Conservation (phyloP, 2,797 vertebrate genomes). For the Sebastolobus altivelis region DNA sequence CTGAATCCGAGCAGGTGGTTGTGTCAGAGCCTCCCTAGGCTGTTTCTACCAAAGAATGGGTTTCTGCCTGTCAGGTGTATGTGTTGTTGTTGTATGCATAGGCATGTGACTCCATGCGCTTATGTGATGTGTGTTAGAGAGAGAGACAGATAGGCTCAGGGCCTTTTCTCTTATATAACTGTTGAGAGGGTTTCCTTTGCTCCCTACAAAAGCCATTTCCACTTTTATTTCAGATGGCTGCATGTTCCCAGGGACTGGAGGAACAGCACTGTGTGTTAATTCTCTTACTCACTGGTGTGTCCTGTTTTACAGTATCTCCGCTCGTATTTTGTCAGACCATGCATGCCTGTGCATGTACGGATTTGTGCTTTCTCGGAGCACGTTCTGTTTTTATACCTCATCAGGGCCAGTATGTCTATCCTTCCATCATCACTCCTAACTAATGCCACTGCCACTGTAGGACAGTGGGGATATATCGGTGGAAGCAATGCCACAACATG, state of each 20-base stretch:
- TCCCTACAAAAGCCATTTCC: slow-evolving; percentile 66
- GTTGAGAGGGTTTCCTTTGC: slow-evolving; percentile 68
- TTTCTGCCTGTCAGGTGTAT: slow-evolving; percentile 61
- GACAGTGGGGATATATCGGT: slow-evolving; percentile 23
- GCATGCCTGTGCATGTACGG: slow-evolving; percentile 55
- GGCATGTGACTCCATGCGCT: slow-evolving; percentile 40
- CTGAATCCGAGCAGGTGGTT: slow-evolving; percentile 70
- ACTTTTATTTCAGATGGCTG: slow-evolving; percentile 67
- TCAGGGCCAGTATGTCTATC: slow-evolving; percentile 27
- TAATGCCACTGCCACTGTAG: slow-evolving; percentile 15
- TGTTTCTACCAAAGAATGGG: slow-evolving; percentile 58
- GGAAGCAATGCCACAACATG: slow-evolving; percentile 49
- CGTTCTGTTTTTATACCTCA: slow-evolving; percentile 34
- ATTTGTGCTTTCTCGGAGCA: slow-evolving; percentile 40
- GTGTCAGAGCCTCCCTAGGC: slow-evolving; percentile 60
- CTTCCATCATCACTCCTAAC: slow-evolving; percentile 16
- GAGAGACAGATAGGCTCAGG: slow-evolving; percentile 56
- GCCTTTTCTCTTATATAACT: slow-evolving; percentile 77
- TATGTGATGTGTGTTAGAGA: slow-evolving; percentile 38
- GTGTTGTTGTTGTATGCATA: slow-evolving; percentile 29
- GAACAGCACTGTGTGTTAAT: slow-evolving; percentile 50
- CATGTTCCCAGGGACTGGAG: slow-evolving; percentile 45
- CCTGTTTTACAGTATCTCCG: slow-evolving; percentile 63
- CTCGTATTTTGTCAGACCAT: slow-evolving; percentile 29
- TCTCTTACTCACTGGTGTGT: slow-evolving; percentile 61